Conservation (phyloP, 2,888 invertebrate genomes). For the Gerris lacustris region DNA sequence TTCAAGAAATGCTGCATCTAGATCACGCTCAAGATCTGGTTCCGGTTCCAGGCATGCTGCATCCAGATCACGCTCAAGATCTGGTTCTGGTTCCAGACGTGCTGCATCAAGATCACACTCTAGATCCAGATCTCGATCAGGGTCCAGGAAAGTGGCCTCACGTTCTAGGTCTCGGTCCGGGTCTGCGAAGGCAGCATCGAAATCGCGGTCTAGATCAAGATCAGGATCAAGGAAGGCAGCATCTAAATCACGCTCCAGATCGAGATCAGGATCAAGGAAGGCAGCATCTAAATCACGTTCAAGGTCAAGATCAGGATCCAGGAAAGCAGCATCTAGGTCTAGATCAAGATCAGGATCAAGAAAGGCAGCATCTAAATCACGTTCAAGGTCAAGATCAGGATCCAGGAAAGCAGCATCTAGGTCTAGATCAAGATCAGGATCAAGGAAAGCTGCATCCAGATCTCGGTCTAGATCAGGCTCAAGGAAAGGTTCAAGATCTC, state of each 20-base stretch:
- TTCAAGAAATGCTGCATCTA: conserved; percentile 22
- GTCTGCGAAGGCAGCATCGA: conserved; percentile 23
- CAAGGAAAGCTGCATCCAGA: conserved; percentile 29
- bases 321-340: conserved; percentile 23
- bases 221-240: conserved; percentile 2
- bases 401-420: conserved; percentile 31
- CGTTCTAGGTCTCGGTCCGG: conserved; percentile 27
- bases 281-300: conserved; percentile 16
- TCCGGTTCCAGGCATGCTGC: conserved; percentile 26
- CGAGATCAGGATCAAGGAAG: conserved; percentile 29
- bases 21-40: conserved; percentile 32
- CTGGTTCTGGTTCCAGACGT: conserved; percentile 27
- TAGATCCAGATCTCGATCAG: conserved; percentile 31
- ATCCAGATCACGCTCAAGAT: conserved; percentile 32
- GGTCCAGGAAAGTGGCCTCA: conserved; percentile 26
- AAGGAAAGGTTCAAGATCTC: conserved; percentile 27
- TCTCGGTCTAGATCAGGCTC: conserved; percentile 34
- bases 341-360: conserved; percentile 30
- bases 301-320: conserved; percentile 29
- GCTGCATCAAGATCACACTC: conserved; percentile 22
- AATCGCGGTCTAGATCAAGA: conserved; percentile 29
- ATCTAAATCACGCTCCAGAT: conserved; percentile 32
- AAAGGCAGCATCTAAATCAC: conserved; percentile 18
- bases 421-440: conserved; percentile 20
- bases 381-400: conserved; percentile 33